These are phyloP conservation scores for Lasioglossum calceatum DNA, from an alignment of 2,888 invertebrate species.

Conservation along the genomic window DNA sequence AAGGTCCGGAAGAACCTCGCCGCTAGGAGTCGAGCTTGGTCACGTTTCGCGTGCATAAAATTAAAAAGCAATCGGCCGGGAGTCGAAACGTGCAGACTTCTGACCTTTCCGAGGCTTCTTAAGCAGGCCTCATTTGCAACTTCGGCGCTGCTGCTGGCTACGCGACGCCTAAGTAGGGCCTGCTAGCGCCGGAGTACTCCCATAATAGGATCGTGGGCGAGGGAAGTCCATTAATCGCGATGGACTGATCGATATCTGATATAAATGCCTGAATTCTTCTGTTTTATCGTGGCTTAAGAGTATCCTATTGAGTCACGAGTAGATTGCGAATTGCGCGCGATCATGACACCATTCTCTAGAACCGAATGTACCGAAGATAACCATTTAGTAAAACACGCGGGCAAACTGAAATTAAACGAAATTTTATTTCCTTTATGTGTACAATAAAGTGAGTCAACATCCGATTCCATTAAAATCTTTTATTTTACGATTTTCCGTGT, in stretches of 20 bases:
- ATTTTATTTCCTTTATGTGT: background rate
- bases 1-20: background rate
- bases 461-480: background rate
- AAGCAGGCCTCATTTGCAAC: slow-evolving; percentile 17
- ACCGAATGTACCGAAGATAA: background rate
- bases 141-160: background rate
- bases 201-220: background rate
- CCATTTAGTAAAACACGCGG: background rate
- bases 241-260: background rate
- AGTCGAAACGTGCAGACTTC: background rate
- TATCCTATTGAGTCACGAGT: background rate
- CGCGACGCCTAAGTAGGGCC: background rate
- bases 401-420: background rate
- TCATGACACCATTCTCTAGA: background rate
- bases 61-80: slow-evolving; percentile 15
- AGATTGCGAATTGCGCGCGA: background rate
- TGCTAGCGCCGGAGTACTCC: background rate
- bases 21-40: background rate
- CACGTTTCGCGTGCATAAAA: slow-evolving; percentile 18
- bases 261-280: background rate
- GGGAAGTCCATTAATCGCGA: background rate
- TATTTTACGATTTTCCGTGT: too few relatives aligned
- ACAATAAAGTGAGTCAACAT: background rate
- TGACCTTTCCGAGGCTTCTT: background rate
- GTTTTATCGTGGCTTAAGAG: background rate